Evolutionary conservation across 2,888 invertebrate genomes (phyloP), one percentile per base, ranked within the genome.

Genomic region (Aleiodes leptofemur): DNA sequence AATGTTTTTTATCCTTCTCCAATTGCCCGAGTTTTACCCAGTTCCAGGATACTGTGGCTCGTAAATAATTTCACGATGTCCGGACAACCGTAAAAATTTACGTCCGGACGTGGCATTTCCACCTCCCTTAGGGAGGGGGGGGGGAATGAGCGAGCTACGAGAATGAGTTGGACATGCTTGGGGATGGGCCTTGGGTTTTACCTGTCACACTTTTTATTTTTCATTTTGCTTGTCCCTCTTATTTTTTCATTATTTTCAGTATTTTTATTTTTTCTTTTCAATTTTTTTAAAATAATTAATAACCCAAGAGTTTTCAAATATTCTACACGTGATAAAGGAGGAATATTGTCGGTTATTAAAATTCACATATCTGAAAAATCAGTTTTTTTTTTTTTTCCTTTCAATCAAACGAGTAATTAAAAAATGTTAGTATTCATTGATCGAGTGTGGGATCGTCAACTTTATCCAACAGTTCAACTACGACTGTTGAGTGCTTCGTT

Each of bases 51-150:
- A 68, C 51, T 8, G 51, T 50, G 68, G 68, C 51, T 68, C 68
- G 68, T 68, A 68, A 68, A 68, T 68, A 68, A 68, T 68, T 51
- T 68, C 68, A 68, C 68, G 51, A 68, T 53, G 68, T 51, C 68
- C 38, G 68, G 68, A 68, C 51, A 51, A 50, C 68, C 68, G 68
- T 68, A 68, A 68, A 68, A 68, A 68, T 68, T 68, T 51, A 68
- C 68, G 68, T 68, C 68, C 51, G 68, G 68, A 68, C 68, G 68
- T 68, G 68, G 68, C 68, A 68, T 51, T 51, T 23, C 68, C 29
- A 50, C 51, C 68, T 53, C 16, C 68, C 16, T n/a, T 34, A 29
- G 50, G n/a, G n/a, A n/a, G n/a, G n/a, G n/a, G n/a, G n/a, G n/a
- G 29, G 31, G 29, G 51, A 16, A 51, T 14, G 34, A 51, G 51